Evolutionary conservation across 2,113 vertebrate species (phyloP).

Genomic region (Colaptes auratus): DNA sequence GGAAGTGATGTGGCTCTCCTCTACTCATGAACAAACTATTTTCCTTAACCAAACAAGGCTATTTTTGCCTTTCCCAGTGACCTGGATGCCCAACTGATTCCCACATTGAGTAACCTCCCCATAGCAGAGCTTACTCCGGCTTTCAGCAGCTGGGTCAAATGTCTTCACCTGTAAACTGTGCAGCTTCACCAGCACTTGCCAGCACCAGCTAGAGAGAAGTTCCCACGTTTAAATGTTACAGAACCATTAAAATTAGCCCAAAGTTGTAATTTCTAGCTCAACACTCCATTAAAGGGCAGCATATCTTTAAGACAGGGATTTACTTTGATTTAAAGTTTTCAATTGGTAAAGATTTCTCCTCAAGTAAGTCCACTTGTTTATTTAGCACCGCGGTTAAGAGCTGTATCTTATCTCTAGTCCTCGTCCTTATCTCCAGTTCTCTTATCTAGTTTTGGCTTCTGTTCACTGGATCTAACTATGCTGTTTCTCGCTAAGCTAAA

Average conservation of each 20-base stretch:
- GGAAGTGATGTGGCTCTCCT: neutral
- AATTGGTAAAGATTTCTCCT: neutral
- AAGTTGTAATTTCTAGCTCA: neutral
- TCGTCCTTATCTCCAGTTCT: neutral
- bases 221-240: neutral
- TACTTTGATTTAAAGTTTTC: neutral
- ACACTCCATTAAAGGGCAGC: neutral
- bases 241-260: neutral
- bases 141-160: neutral
- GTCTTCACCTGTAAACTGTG: neutral
- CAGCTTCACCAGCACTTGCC: neutral
- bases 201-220: neutral
- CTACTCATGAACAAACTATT: neutral
- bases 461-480: neutral
- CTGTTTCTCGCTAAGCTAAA: neutral
- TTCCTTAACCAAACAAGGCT: neutral
- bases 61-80: neutral
- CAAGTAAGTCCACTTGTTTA: neutral
- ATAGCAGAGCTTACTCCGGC: neutral
- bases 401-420: neutral
- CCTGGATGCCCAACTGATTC: neutral
- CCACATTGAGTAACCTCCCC: neutral
- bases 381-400: neutral
- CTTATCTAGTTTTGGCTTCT: neutral
- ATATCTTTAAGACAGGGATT: neutral